phyloP scores from a whole-genome alignment of 2,888 invertebrate species.

The Atethmia centrago region DNA sequence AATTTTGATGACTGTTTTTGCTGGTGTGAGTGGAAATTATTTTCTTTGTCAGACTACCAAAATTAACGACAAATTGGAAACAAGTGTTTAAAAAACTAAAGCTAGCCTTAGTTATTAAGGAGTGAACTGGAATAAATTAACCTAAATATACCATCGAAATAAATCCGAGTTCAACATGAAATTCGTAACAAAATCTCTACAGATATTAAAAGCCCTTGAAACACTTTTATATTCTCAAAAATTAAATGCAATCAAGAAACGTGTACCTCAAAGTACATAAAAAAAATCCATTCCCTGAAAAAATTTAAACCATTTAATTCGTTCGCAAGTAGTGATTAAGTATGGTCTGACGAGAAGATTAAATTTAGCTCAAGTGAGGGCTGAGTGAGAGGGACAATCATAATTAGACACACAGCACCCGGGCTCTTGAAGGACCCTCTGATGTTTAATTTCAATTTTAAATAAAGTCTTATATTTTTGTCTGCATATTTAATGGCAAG shows the following conservation, averaged over 20 bases:
- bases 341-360: slow-evolving; percentile 53
- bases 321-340: slow-evolving; percentile 49
- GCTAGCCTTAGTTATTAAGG: not conserved
- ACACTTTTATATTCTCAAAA: slow-evolving; percentile 17
- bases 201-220: slow-evolving; percentile 14
- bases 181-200: not conserved
- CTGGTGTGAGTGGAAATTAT: not conserved
- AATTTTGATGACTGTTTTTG: not conserved
- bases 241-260: slow-evolving; percentile 24
- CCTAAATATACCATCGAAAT: not conserved
- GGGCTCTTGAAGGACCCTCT: slow-evolving; percentile 1
- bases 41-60: not conserved
- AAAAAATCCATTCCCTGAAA: slow-evolving; percentile 41
- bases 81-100: not conserved
- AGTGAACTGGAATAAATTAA: not conserved
- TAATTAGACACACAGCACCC: slow-evolving; percentile 56
- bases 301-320: slow-evolving; percentile 59
- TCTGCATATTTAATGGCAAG: no score
- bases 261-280: slow-evolving; percentile 33
- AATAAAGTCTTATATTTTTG: slow-evolving; percentile 3
- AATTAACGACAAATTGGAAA: not conserved
- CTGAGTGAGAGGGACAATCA: slow-evolving; percentile 50
- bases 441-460: slow-evolving; percentile 44
- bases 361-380: slow-evolving; percentile 57
- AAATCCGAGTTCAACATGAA: not conserved